Conservation (phyloP, 2,888 invertebrate genomes). For the Tetropium fuscum region DNA sequence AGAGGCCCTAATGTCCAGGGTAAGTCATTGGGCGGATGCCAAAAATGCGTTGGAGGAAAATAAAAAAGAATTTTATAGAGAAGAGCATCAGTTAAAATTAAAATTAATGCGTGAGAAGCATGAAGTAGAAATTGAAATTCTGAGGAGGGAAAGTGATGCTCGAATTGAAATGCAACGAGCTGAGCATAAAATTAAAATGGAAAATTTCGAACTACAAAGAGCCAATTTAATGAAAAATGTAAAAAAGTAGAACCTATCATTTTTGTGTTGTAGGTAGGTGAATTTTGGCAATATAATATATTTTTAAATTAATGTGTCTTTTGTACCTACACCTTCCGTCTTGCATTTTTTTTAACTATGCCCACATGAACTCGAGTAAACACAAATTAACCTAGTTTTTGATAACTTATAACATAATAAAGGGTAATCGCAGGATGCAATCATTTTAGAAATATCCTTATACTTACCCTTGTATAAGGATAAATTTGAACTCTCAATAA, state of each 20-base stretch:
- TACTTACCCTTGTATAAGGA: too few species aligned
- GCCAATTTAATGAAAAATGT: constrained; percentile 3
- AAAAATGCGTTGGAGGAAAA: constrained; percentile 1
- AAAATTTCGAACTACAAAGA: neutral
- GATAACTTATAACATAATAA: neutral
- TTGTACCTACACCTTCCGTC: neutral
- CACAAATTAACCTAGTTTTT: constrained; percentile 1
- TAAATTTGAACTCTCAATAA: too few species aligned
- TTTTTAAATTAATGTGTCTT: neutral
- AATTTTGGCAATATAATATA: neutral
- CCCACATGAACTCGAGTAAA: neutral
- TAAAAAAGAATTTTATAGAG: constrained; percentile 5
- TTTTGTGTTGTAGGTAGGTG: constrained; percentile 2
- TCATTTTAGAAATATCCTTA: neutral
- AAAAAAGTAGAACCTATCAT: neutral
- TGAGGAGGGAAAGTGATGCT: neutral
- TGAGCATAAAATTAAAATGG: constrained; percentile 2
- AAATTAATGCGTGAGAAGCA: neutral
- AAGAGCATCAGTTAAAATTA: constrained; percentile 1
- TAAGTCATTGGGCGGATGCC: neutral
- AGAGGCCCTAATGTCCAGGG: neutral
- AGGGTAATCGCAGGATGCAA: neutral
- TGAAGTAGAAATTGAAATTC: neutral
- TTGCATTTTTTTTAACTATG: neutral
- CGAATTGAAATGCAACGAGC: neutral